Base-by-base conservation (phyloP, 2,888 invertebrate genomes). In the Deroplatys truncata region DNA sequence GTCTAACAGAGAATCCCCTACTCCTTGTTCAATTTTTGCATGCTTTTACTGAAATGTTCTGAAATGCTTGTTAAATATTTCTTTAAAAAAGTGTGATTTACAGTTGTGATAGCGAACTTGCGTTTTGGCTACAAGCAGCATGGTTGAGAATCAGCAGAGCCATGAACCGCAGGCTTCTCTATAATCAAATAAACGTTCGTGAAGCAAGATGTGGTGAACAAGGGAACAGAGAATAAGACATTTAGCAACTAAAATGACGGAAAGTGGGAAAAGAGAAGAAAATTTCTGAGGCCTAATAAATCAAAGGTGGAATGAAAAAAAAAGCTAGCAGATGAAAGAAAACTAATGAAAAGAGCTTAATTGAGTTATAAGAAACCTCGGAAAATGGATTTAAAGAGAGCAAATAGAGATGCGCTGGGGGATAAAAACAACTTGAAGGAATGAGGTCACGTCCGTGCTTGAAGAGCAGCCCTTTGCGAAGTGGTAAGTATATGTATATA, bases 291-390 rank as follows among this genome's bases (percentile, higher is more conserved):
- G 56, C 20, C 56, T 72, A 20, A 72, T 20, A 72, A 87, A 87
- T 87, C 29, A 82, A 87, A 82, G 35, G 84, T 10, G 31, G 87
- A 49, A 9, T 0, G 31, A 85, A 31, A 85, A n/a, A n/a, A 85
- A 49, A 43, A 43, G 10, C 1, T 13, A 43, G 43, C 43, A 13
- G 13, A 43, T 43, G 28, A 85, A 85, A 85, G 87, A 87, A 83
- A 87, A 87, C 31, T 82, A 87, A 87, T 82, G 87, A 87, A 87
- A 82, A 83, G 87, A 72, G 83, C 29, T 83, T 87, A 83, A 83
- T 82, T 87, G 87, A 83, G 83, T 87, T 87, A 72, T 72, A 87
- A 82, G 83, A 87, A 87, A 87, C 16, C 86, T 72, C 29, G 29
- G 72, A 28, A 43, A 86, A 56, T 72, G 86, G 28, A 49, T 56